A percentile compares a stretch with the other conserved stretches of the same genome.
phyloP scores from a whole-genome alignment of 64 coral and sea anemone genomes.

The Trachythela sp. region DNA sequence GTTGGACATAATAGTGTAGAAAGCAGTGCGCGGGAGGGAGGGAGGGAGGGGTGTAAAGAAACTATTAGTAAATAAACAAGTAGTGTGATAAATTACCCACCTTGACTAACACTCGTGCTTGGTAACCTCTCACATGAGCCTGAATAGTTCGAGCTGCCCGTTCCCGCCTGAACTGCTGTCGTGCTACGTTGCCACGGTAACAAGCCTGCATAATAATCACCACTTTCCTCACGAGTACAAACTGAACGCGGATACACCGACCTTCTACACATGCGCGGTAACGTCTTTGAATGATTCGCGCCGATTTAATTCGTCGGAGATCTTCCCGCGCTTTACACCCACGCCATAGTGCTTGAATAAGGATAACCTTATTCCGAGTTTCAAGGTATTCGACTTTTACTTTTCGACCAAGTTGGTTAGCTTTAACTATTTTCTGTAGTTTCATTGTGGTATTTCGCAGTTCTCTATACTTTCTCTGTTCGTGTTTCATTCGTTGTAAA shows the following conservation, averaged over 20 bases:
- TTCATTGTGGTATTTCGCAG: constrained; percentile 36
- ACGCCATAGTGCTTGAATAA: constrained; percentile 64
- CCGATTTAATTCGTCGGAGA: constrained; percentile 30
- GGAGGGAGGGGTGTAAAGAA: no score
- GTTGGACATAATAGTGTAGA: background rate
- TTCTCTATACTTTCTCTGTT: constrained; percentile 38
- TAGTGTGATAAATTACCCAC: constrained; percentile 33
- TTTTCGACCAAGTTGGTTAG: constrained; percentile 59
- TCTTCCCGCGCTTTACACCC: constrained; percentile 35
- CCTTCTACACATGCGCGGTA: constrained; percentile 28
- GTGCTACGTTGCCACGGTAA: constrained; percentile 57
- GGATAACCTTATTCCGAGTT: constrained; percentile 27
- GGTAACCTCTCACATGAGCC: constrained; percentile 45
- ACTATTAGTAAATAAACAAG: background rate
- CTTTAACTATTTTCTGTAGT: constrained; percentile 52
- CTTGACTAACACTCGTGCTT: constrained; percentile 49
- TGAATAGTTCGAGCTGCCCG: constrained; percentile 53
- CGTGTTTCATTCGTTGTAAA: constrained; percentile 34
- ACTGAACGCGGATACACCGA: constrained; percentile 23
- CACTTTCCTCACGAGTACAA: constrained; percentile 36
- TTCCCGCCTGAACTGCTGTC: constrained; percentile 29
- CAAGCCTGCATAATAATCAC: constrained; percentile 56
- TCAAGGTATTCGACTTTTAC: constrained; percentile 54
- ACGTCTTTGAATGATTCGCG: constrained; percentile 41
- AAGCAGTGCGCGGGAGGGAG: no score